Percentiles rank a stretch among this genome's conserved stretches.
These are phyloP conservation scores for Cryptocheilus praepositus DNA, from an alignment of 2,888 invertebrate genomes.

Conservation along the genomic window DNA sequence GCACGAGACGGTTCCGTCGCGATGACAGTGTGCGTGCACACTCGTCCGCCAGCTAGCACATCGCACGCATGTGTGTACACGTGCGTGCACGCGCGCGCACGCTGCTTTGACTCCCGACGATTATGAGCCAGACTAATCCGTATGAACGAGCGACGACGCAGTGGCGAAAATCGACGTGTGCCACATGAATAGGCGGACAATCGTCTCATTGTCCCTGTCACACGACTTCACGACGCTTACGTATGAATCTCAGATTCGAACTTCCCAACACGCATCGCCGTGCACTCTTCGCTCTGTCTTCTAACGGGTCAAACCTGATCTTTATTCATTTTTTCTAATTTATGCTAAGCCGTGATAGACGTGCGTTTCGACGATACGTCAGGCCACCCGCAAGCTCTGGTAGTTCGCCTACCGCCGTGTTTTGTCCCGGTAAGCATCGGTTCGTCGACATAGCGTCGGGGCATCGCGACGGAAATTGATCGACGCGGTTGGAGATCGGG, in stretches of 20 bases:
- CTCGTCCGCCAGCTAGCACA: too few relatives aligned
- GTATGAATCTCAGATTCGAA: too few relatives aligned
- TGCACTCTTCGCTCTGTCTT: too few relatives aligned
- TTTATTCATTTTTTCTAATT: too few relatives aligned
- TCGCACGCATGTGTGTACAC: too few relatives aligned
- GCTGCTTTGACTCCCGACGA: neutral
- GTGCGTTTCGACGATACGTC: neutral
- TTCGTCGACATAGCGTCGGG: neutral
- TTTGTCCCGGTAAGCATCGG: neutral
- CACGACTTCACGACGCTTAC: too few relatives aligned
- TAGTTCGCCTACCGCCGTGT: neutral
- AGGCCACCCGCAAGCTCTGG: neutral
- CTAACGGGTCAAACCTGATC: too few relatives aligned
- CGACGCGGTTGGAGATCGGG: slow-evolving; percentile 33
- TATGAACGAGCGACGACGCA: neutral
- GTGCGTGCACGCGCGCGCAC: neutral
- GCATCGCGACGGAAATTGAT: slow-evolving; percentile 36
- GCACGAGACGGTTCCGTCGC: slow-evolving; percentile 10
- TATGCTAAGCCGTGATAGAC: too few relatives aligned
- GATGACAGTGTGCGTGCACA: too few relatives aligned
- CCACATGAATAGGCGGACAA: too few relatives aligned
- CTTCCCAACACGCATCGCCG: too few relatives aligned
- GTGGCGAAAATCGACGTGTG: neutral
- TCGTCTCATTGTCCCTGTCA: too few relatives aligned
- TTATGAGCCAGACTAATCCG: slow-evolving; percentile 9